Evolutionary conservation across 2,797 vertebrate genomes (phyloP).

Genomic region (Echiichthys vipera): DNA sequence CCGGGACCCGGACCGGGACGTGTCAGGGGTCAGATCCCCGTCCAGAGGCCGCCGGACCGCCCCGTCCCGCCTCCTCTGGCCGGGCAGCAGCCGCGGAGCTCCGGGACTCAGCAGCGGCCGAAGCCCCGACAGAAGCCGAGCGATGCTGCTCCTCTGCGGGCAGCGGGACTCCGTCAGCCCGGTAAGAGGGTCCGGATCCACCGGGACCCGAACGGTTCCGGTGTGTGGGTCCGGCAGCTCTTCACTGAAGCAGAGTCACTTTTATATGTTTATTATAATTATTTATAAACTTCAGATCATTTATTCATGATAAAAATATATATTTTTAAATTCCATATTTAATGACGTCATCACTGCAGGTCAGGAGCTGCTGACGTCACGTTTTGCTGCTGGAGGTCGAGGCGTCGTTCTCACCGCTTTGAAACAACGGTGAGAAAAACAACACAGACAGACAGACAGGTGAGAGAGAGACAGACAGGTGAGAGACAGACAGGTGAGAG

Average conservation of each 20-base stretch:
- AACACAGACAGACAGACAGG: no score
- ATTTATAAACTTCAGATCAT: no score
- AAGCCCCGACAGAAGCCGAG: background rate
- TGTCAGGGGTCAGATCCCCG: conserved; percentile 46
- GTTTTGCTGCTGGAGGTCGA: conserved; percentile 85
- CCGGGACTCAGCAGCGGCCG: background rate
- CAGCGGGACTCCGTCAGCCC: background rate
- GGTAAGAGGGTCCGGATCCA: no score
- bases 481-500: no score
- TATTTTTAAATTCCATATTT: no score
- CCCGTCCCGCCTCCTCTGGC: background rate
- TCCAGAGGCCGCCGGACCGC: conserved; percentile 27
- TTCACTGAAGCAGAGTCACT: no score
- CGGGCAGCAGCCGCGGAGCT: background rate
- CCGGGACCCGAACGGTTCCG: no score
- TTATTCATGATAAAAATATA: no score
- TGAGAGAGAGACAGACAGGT: no score
- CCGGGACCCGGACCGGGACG: background rate
- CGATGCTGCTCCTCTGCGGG: background rate
- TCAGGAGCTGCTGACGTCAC: conserved; percentile 88
- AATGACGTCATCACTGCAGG: conserved; percentile 67
- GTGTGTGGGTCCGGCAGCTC: background rate
- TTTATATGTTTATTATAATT: no score
- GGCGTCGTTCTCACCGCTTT: conserved; percentile 83
- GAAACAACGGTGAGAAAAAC: conserved; percentile 74